Base-by-base conservation (phyloP, 2,113 vertebrate species). In the Cavia aperea region DNA sequence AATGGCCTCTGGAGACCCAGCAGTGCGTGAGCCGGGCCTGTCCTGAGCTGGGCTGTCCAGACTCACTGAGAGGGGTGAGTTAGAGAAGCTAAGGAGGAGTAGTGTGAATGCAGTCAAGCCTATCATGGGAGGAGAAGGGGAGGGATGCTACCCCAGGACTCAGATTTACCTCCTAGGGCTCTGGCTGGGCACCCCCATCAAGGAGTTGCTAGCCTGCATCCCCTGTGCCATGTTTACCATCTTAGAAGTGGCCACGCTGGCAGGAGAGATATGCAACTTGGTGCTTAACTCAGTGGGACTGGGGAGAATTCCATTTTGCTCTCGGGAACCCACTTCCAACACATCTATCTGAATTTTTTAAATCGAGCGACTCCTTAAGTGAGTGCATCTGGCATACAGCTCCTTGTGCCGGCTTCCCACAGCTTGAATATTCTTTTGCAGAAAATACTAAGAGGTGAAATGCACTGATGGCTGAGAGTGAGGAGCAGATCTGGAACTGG, bases 291-390 rank as follows among this genome's bases (percentile, higher is more conserved):
- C 94, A 63, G 90, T 60, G 72, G 77, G 95, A 96, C 79, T 87
- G 46, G 46, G 26, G 86, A 96, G 93, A 62, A 88, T 96, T 88
- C 86, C 29, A 4, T 84, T 95, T 89, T 79, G 75, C 79, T 91
- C 31, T 81, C 24, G 0, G 51, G 79, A 95, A 81, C 91, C 72
- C 46, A 70, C 51, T 81, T 93, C 94, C 70, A 62, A 85, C 5
- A 13, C 0, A 1, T 88, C 91, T 88, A 66, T 78, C 96, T 96
- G 60, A 29, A 95, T 95, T 94, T 93, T 77, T 92, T n/a, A 72
- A 90, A 84, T 81, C 26, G 3, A 58, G 43, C 16, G 83, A 58
- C 79, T 90, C 81, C 10, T 7, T 95, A 92, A 90, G 88, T 86
- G 86, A 46, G 62, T 0, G 4, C 72, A 82, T 88, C 96, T 94